Evolutionary conservation across 2,113 vertebrate genomes (phyloP), one percentile per base, ranked within the genome.

Genomic region (Oryzias javanicus): DNA sequence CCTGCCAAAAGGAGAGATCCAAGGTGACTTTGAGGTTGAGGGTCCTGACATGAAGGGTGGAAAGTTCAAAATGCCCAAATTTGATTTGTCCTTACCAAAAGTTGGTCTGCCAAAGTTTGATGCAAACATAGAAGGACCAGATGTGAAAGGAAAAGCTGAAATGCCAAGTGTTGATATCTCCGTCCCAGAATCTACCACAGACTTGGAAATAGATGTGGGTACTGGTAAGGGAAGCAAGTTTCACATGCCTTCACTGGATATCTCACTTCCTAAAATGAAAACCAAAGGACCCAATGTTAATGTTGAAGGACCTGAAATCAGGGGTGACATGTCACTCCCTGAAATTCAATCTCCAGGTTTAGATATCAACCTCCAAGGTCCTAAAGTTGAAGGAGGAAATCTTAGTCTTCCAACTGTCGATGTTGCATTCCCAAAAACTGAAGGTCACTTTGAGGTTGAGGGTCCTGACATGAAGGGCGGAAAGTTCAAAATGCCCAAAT

Each of bases 181-280:
- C 0, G 55, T 88, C 2, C 88, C 88, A 2, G 82, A 89, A 54
- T 73, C 88, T 0, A 75, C 78, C 19, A 17, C 85, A 50, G 50
- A 55, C 10, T 17, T 53, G 22, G 54, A 80, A 12, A 40, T 64
- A 46, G 71, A 73, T 20, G 55, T 62, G 17, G 29, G 60, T 5
- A 52, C 56, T 0, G 60, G 66, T 6, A 76, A 79, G 72, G 67
- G 70, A 29, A 69, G 83, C 47, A 86, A 24, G 74, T 80, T 91
- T 4, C 78, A 80, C 14, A 76, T 91, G 68, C 80, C 89, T 1
- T 70, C 76, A 4, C 6, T 89, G 4, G 85, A 89, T 22, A 25
- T 89, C 1, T 87, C 87, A 1, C 64, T 91, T 20, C 84, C 88
- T 2, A 88, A 82, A 72, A 66, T 88, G 1, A 79, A 83, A 49